Percentiles rank a stretch among this genome's conserved stretches.
Conservation (phyloP, 1,140 invertebrate genomes). For the Ceratina australensis region DNA sequence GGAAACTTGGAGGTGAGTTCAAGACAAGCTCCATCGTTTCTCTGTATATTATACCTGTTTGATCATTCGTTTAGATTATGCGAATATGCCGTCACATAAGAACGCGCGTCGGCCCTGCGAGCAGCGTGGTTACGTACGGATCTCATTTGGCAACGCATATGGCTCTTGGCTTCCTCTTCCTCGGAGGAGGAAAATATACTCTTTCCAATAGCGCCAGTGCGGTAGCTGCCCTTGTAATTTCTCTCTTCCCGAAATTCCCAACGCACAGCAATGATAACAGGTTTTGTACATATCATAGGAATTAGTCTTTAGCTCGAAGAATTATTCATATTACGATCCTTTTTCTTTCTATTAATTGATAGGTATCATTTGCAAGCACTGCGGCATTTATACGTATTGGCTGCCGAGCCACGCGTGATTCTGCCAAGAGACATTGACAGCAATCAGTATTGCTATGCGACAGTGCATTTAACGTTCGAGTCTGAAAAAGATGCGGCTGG, state of each 20-base stretch:
- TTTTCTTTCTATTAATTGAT: slow-evolving; percentile 29
- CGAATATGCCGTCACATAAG: slow-evolving; percentile 91
- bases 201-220: slow-evolving; percentile 90
- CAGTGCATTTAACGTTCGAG: slow-evolving; percentile 83
- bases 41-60: background rate
- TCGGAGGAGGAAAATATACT: slow-evolving; percentile 95
- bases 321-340: background rate
- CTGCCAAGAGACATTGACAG: slow-evolving; percentile 92
- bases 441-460: slow-evolving; percentile 88
- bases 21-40: background rate
- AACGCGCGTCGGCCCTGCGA: slow-evolving; percentile 84
- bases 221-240: slow-evolving; percentile 93
- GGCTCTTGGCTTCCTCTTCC: slow-evolving; percentile 94
- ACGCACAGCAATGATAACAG: slow-evolving; percentile 97
- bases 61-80: slow-evolving; percentile 77
- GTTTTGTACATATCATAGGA: slow-evolving; percentile 72
- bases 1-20: slow-evolving; percentile 89
- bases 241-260: slow-evolving; percentile 98
- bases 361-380: slow-evolving; percentile 97
- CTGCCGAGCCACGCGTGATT: slow-evolving; percentile 92
- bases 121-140: slow-evolving; percentile 90
- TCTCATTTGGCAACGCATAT: slow-evolving; percentile 97
- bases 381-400: slow-evolving; percentile 96
- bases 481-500: slow-evolving; percentile 80
- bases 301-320: slow-evolving; percentile 5